Base-by-base conservation (phyloP, 2,113 vertebrate species). In the Colistium nudipinnis region DNA sequence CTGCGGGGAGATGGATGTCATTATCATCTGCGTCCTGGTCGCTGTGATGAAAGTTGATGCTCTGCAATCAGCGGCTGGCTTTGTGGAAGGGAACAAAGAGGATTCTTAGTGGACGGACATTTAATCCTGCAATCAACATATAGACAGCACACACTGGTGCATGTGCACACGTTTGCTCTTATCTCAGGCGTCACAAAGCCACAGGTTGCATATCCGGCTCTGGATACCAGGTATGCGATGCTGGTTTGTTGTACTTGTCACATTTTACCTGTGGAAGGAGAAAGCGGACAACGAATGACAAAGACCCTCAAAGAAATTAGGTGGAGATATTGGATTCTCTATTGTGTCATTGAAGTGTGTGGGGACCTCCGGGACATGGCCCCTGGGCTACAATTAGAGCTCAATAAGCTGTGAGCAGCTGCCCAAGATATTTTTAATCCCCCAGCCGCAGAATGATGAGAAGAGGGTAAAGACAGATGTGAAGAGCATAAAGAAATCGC, bases 81-180 rank as follows among this genome's bases (percentile, higher is more conserved):
- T 80, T 89, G 78, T 84, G 17, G 24, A 10, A 20, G n/a, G 31
- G 12, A 81, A 89, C 82, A 86, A 84, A 70, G 22, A 69, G 30
- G 60, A 63, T 62, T 76, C 7, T 43, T 30, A 65, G 54, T 59
- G 41, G 51, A 64, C 36, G 8, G 41, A 69, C 0, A 59, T 38
- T 53, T 61, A 33, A 44, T 60, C 62, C 53, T 62, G 47, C 24
- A 22, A 39, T 44, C 19, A 51, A 5, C 20, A 20, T 25, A 14
- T 2, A 33, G 33, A 52, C 52, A 19, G 3, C 3, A 59, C 47
- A 51, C 22, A 11, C 4, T 4, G 6, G 43, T 52, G 28, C 39
- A 14, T 1, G 4, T n/a, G 25, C 43, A 67, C 44, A 47, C 25
- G 36, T 41, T 19, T 31, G 41, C 38, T 75, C 54, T 8, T 43